Conservation (phyloP, 2,888 invertebrate species). For the Plusia festucae region DNA sequence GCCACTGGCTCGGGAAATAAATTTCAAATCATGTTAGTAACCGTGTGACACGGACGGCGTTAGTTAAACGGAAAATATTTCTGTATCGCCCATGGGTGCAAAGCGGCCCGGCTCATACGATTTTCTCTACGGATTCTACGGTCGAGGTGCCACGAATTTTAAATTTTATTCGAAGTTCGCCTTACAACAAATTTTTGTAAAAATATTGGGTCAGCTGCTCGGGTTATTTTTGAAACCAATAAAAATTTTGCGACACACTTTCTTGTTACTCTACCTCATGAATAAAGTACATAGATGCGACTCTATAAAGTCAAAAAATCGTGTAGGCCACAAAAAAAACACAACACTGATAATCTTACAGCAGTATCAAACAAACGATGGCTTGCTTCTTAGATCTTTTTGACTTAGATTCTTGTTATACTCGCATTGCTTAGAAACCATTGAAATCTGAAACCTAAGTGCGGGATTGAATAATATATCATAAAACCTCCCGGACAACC, state of each 20-base stretch:
- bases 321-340: too few species aligned
- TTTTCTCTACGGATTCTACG: conserved; percentile 68
- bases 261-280: too few species aligned
- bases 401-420: too few species aligned
- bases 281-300: too few species aligned
- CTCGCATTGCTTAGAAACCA: background rate
- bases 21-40: conserved; percentile 79
- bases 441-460: conserved; percentile 6
- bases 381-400: too few species aligned
- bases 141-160: conserved; percentile 47
- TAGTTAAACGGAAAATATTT: conserved; percentile 85
- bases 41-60: conserved; percentile 74
- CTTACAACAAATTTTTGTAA: conserved; percentile 17
- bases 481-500: conserved; percentile 25
- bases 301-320: too few species aligned
- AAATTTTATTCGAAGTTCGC: conserved; percentile 56
- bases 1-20: conserved; percentile 74
- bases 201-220: conserved; percentile 9
- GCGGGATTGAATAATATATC: conserved; percentile 18
- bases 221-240: background rate
- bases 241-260: too few species aligned
- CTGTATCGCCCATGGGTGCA: conserved; percentile 77
- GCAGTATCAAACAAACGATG: background rate
- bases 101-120: conserved; percentile 74
- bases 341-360: background rate